Conservation (phyloP, 2,797 vertebrate species). For the Mycteria americana region DNA sequence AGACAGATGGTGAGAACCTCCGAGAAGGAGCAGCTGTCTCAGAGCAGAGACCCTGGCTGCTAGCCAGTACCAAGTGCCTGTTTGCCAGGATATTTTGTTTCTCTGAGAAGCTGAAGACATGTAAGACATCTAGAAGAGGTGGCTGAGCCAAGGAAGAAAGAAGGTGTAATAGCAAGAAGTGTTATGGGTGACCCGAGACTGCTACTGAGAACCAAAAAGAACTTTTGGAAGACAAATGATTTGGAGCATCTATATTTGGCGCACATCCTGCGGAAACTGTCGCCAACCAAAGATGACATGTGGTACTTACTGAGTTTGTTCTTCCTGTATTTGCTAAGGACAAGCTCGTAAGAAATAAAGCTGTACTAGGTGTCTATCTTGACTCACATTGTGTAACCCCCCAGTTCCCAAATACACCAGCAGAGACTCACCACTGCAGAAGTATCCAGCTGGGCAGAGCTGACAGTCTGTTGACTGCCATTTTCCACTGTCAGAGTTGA, state of each 20-base stretch:
- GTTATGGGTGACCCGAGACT: background rate
- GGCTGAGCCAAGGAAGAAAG: background rate
- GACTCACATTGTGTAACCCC: background rate
- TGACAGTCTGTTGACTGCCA: conserved; percentile 77
- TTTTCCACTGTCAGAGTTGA: conserved; percentile 75
- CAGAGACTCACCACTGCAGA: conserved; percentile 70
- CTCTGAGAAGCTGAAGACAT: background rate
- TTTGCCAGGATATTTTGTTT: background rate
- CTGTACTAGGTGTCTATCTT: too few relatives aligned
- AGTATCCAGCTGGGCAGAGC: conserved; percentile 79
- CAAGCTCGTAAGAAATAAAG: background rate
- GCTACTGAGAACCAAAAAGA: accelerated
- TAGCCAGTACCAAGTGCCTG: background rate
- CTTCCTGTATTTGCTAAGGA: background rate
- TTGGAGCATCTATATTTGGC: background rate
- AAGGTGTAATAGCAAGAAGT: background rate
- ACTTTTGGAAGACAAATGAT: background rate
- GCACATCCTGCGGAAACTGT: background rate
- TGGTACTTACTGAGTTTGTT: background rate
- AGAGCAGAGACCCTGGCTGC: background rate
- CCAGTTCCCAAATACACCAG: background rate
- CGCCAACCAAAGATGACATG: accelerated
- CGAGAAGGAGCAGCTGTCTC: background rate
- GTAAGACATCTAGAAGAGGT: background rate
- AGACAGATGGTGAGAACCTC: background rate